Base-by-base conservation (phyloP, 2,888 invertebrate species). In the Pristionchus maxplancki region DNA sequence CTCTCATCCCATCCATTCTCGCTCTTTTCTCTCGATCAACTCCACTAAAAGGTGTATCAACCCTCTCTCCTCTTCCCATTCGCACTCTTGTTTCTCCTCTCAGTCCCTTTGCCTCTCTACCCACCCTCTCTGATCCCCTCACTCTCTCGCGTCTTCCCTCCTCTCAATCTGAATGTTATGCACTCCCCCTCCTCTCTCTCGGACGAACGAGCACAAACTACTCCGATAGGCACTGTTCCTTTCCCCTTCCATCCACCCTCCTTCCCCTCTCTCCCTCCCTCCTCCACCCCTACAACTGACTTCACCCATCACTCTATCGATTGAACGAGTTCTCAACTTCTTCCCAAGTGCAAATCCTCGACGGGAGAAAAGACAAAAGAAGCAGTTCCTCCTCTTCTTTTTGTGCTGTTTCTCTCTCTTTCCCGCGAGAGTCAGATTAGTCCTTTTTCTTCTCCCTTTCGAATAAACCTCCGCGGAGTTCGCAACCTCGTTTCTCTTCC, bases 281-380 rank as follows among this genome's bases (percentile, higher is more conserved):
- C 62, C 58, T 9, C 85, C 44, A 6, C 24, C 53, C 9, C 53
- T 50, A 15, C 28, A 58, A 34, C 34, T 83, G 50, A 53, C 34
- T 83, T 62, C 58, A 58, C 83, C 11, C 37, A 37, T 85, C 31
- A 58, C 34, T 9, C 64, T 28, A 62, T 64, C 83, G 83, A 83
- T 53, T 83, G 62, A 62, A 83, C 58, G 83, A 53, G 62, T 83
- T 53, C 58, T 83, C 24, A 83, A 82, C 34, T 83, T 83, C 53
- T 31, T 34, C 11, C 20, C 83, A 58, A 58, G 58, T 53, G 58
- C 83, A 62, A 53, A 83, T 58, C 83, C 83, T 37, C 83, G 58
- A 53, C 53, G 11, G 83, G 11, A 44, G 20, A 53, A 50, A 34
- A 83, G 83, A 53, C 58, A 58, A 83, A 53, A 62, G 58, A 53